phyloP scores from a whole-genome alignment of 2,888 invertebrate species.

The Galerucella nymphaeae region DNA sequence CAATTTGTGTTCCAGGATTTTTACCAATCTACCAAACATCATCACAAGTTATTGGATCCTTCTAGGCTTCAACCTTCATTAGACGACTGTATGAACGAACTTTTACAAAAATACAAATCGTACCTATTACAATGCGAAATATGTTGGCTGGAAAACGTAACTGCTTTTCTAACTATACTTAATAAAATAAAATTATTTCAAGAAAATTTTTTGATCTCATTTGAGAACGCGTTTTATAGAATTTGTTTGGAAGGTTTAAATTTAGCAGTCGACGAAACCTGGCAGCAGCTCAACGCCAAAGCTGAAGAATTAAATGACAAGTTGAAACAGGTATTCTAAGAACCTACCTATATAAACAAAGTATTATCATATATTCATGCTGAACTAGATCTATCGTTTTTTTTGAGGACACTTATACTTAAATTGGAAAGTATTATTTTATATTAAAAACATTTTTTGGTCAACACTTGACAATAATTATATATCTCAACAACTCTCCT shows the following conservation, averaged over 20 bases:
- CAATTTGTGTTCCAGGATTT: constrained; percentile 48
- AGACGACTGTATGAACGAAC: constrained; percentile 52
- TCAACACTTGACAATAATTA: too few species aligned
- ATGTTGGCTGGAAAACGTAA: constrained; percentile 52
- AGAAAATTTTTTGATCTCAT: constrained; percentile 31
- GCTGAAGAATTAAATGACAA: constrained; percentile 27
- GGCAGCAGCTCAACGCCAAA: constrained; percentile 31
- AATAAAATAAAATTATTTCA: constrained; percentile 35
- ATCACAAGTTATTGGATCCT: constrained; percentile 45
- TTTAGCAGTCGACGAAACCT: constrained; percentile 11
- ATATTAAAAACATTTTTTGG: too few species aligned
- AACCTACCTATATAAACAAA: not conserved
- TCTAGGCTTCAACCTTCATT: constrained; percentile 48
- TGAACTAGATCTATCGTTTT: too few species aligned
- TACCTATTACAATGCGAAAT: constrained; percentile 56
- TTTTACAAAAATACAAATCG: constrained; percentile 51
- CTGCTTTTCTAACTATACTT: constrained; percentile 41
- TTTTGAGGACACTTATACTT: too few species aligned
- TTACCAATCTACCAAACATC: constrained; percentile 47
- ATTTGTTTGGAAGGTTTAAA: constrained; percentile 8
- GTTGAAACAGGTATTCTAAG: constrained; percentile 36
- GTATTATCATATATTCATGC: too few species aligned
- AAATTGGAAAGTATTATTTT: too few species aligned
- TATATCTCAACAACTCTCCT: too few species aligned
- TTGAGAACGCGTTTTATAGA: constrained; percentile 27